Conservation (phyloP, 2,888 invertebrate species). For the Philhelius pedissequus region DNA sequence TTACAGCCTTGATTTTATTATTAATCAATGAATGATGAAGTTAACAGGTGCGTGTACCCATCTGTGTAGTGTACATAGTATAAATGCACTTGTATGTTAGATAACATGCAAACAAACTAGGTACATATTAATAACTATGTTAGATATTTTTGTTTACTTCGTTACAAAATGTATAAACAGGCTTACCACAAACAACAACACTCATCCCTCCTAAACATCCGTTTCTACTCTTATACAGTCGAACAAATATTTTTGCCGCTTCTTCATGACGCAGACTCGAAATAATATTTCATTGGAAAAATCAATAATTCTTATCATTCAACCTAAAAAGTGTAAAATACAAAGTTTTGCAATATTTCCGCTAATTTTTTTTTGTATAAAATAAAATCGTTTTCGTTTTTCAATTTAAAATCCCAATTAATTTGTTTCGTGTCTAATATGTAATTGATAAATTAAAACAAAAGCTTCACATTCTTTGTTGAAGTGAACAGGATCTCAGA, state of each 20-base stretch:
- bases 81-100: no score
- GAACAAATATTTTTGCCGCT: background rate
- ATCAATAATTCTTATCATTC: conserved; percentile 26
- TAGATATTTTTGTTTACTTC: background rate
- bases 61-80: no score
- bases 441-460: background rate
- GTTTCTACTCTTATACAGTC: background rate
- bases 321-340: background rate
- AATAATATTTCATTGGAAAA: background rate
- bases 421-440: background rate
- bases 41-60: no score
- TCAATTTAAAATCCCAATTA: background rate
- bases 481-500: background rate
- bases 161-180: background rate
- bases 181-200: background rate
- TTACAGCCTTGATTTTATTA: no score
- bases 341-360: background rate
- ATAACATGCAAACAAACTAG: no score
- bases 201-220: background rate
- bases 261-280: background rate
- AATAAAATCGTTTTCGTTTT: background rate
- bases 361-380: background rate
- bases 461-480: background rate
- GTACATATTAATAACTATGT: background rate
- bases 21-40: no score